Evolutionary conservation across 2,888 invertebrate genomes (phyloP).

Genomic region (Rhopalosiphum nymphaeae): DNA sequence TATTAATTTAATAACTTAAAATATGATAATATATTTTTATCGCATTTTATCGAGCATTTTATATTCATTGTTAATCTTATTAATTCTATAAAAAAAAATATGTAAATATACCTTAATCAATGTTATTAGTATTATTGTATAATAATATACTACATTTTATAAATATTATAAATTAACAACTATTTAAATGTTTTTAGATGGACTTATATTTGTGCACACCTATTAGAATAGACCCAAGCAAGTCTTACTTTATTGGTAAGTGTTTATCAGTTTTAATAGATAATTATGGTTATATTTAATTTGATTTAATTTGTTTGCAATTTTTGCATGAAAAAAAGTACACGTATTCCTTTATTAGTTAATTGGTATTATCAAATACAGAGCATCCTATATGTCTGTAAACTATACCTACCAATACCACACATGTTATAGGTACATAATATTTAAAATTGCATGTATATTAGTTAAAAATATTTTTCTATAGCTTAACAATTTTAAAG

Average conservation of each 20-base stretch:
- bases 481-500: neutral
- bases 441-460: neutral
- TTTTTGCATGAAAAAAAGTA: neutral
- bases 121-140: neutral
- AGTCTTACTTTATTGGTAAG: constrained; percentile 86
- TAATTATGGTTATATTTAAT: neutral
- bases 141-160: neutral
- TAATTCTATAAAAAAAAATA: too few relatives aligned
- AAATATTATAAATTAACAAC: neutral
- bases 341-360: neutral
- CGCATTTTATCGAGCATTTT: too few relatives aligned
- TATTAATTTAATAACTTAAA: neutral
- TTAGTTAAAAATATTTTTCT: neutral
- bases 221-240: constrained; percentile 82
- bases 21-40: neutral
- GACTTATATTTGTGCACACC: constrained; percentile 94
- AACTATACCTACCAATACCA: neutral
- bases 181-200: constrained; percentile 77
- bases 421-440: neutral
- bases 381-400: neutral
- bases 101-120: neutral
- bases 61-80: neutral
- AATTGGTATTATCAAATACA: neutral
- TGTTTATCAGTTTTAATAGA: constrained; percentile 60
- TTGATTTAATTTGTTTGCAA: neutral